phyloP scores from a whole-genome alignment of 2,888 invertebrate species.

The Limenitis arthemis region DNA sequence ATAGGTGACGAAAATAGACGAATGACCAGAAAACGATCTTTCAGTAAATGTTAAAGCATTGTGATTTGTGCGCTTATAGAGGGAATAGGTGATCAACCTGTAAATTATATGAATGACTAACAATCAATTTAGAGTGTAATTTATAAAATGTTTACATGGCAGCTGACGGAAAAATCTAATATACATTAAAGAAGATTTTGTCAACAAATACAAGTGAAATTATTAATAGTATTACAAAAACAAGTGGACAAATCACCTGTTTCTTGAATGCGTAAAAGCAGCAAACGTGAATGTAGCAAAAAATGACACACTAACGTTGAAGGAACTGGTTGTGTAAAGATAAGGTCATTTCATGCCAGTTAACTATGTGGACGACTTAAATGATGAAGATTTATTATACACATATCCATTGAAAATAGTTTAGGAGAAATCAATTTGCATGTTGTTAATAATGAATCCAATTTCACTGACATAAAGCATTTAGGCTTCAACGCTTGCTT shows the following conservation, averaged over 20 bases:
- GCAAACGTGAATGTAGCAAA: constrained; percentile 19
- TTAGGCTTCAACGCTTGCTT: neutral
- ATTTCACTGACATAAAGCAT: neutral
- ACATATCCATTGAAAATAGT: neutral
- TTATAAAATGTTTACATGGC: neutral
- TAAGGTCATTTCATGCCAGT: constrained; percentile 18
- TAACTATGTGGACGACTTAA: neutral
- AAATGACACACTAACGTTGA: constrained; percentile 20
- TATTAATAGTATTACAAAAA: neutral
- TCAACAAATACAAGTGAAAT: too few relatives aligned
- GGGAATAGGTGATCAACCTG: neutral
- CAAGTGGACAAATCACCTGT: constrained; percentile 11
- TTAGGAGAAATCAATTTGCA: neutral
- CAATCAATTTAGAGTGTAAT: neutral
- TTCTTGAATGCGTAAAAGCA: constrained; percentile 8
- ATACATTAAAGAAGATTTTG: too few relatives aligned
- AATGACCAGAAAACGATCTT: constrained; percentile 45
- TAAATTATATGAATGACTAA: neutral
- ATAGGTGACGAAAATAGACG: constrained; percentile 60
- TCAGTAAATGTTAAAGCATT: constrained; percentile 38
- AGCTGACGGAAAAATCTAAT: neutral
- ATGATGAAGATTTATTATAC: constrained; percentile 2
- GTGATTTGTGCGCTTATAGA: constrained; percentile 38
- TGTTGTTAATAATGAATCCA: neutral
- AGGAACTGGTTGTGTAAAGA: constrained; percentile 12